A percentile compares a stretch with the other conserved stretches of the same genome.
Conservation (phyloP, 2,797 vertebrate species). For the Mormyrops attenuatus region DNA sequence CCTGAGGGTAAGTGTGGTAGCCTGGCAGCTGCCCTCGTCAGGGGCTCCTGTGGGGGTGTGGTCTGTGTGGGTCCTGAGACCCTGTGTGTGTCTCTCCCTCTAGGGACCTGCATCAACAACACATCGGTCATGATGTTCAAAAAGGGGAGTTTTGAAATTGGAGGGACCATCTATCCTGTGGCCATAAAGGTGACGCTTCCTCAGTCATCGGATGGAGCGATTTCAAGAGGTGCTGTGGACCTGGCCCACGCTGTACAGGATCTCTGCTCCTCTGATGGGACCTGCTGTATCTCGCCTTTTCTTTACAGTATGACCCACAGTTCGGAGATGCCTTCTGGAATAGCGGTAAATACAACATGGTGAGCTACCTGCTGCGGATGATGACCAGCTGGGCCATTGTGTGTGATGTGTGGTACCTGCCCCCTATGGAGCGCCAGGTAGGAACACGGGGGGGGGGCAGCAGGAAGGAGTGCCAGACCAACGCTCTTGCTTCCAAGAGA, state of each 20-base stretch:
- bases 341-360: slow-evolving; percentile 84
- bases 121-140: slow-evolving; percentile 99
- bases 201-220: not conserved
- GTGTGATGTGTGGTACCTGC: slow-evolving; percentile 91
- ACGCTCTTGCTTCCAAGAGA: not conserved
- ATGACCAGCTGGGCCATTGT: slow-evolving; percentile 98
- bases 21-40: not conserved
- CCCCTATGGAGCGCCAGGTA: slow-evolving; percentile 85
- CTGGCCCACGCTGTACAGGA: not conserved
- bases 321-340: slow-evolving; percentile 98
- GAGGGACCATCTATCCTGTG: slow-evolving; percentile 86
- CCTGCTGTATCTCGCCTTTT: not conserved
- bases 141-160: slow-evolving; percentile 96
- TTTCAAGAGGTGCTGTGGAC: not conserved
- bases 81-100: not conserved
- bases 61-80: not conserved
- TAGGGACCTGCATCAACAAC: slow-evolving; percentile 95
- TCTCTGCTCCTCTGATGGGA: not conserved
- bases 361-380: slow-evolving; percentile 84
- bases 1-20: slow-evolving; percentile 79
- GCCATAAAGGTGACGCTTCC: slow-evolving; percentile 80
- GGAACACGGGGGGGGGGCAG: not conserved
- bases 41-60: not conserved
- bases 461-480: not conserved
- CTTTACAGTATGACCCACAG: slow-evolving; percentile 80